Evolutionary conservation across 2,888 invertebrate species (phyloP).

Genomic region (Onthophagus sagittarius): DNA sequence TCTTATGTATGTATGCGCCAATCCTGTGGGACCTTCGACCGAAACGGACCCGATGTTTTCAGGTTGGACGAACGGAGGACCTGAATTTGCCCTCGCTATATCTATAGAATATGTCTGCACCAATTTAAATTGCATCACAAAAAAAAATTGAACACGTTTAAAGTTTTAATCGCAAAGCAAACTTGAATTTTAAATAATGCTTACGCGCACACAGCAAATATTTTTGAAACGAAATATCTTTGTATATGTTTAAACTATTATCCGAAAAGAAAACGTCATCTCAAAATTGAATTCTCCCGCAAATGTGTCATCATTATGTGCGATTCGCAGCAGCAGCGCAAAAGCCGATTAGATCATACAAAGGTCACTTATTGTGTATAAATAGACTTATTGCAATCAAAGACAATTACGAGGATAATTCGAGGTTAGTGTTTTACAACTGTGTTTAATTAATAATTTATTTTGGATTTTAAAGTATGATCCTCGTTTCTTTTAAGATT

Average conservation of each 20-base stretch:
- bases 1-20: conserved; percentile 14
- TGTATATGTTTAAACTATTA: not conserved
- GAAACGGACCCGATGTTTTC: conserved; percentile 8
- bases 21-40: conserved; percentile 3
- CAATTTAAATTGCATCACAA: not conserved
- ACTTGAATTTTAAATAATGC: too few species aligned
- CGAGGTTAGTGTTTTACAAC: not conserved
- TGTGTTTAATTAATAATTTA: not conserved
- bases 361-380: not conserved
- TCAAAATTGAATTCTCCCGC: not conserved
- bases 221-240: too few species aligned
- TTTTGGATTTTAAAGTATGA: too few species aligned
- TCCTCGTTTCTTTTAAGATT: not conserved
- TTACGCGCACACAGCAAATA: too few species aligned
- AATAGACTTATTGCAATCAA: not conserved
- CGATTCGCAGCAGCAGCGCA: not conserved
- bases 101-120: not conserved
- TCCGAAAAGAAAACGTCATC: not conserved
- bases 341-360: not conserved
- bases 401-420: not conserved
- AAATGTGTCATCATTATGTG: not conserved
- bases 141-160: not conserved
- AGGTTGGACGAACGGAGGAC: not conserved
- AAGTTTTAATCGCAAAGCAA: not conserved
- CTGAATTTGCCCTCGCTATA: too few species aligned